A percentile compares a stretch with the other conserved stretches of the same genome.
These are phyloP conservation scores for Entosphenus tridentatus DNA, from an alignment of 2,113 vertebrate genomes.

Conservation along the genomic window DNA sequence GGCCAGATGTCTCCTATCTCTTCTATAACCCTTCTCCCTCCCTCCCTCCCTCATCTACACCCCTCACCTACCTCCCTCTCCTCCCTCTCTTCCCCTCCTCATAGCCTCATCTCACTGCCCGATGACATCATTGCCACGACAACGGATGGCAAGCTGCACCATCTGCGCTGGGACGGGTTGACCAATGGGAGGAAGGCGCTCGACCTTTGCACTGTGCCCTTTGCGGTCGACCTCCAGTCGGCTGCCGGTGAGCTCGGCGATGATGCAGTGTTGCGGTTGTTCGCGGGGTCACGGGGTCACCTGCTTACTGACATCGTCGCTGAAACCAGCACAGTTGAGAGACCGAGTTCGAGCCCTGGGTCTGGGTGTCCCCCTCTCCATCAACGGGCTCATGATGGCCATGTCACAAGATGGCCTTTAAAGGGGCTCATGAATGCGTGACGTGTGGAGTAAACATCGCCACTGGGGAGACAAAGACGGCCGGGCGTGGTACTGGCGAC, in stretches of 20 bases:
- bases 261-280: no score
- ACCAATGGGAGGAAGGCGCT: conserved; percentile 3
- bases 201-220: background rate
- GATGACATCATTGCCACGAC: background rate
- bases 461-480: no score
- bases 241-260: background rate
- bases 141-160: background rate
- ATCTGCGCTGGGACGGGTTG: conserved; percentile 1
- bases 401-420: no score
- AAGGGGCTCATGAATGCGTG: no score
- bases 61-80: background rate
- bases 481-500: no score
- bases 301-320: no score
- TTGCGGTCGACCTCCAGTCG: background rate
- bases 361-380: no score
- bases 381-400: no score
- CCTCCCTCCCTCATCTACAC: background rate
- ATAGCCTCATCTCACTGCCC: background rate
- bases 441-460: no score
- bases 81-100: background rate
- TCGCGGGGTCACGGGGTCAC: no score
- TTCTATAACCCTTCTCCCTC: background rate
- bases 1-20: background rate
- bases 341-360: no score
- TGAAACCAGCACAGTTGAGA: no score